Conservation (phyloP, 1,140 invertebrate species). For the Drosophila lacertosa region DNA sequence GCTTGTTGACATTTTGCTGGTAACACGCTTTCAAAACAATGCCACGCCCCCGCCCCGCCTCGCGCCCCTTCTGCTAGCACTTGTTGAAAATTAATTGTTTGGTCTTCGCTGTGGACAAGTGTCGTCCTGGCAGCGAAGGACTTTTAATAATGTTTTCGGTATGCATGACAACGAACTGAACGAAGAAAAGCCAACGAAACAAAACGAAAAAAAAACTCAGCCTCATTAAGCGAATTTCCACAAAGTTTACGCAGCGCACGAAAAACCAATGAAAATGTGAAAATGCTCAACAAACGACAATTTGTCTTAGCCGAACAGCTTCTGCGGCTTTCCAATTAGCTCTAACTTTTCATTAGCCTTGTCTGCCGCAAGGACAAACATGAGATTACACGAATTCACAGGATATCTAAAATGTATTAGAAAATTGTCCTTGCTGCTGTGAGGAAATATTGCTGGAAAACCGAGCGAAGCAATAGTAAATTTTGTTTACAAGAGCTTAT, state of each 20-base stretch:
- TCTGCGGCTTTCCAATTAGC: conserved; percentile 43
- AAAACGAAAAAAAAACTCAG: no score
- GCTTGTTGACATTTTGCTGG: conserved; percentile 69
- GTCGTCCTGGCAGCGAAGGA: conserved; percentile 12
- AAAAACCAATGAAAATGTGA: conserved; percentile 24
- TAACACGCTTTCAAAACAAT: conserved; percentile 58
- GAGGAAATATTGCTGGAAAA: no score
- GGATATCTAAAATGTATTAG: not conserved
- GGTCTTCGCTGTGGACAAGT: conserved; percentile 38
- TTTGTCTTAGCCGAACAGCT: conserved; percentile 20
- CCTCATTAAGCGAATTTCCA: conserved; percentile 53
- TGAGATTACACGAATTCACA: conserved; percentile 2
- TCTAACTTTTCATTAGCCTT: conserved; percentile 15
- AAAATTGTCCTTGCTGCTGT: not conserved
- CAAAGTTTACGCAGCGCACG: conserved; percentile 40
- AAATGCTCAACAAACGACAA: conserved; percentile 37
- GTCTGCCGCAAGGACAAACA: not conserved
- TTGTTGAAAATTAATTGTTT: conserved; percentile 56
- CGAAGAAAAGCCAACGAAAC: conserved; percentile 13
- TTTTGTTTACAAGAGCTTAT: no score
- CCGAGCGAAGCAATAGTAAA: no score
- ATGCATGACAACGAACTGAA: conserved; percentile 57
- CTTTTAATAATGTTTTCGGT: conserved; percentile 56
- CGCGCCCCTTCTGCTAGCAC: not conserved
- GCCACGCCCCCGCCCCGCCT: conserved; percentile 6